Base-by-base conservation (phyloP, 64 coral and sea anemone species). In the Orbicella faveolata region DNA sequence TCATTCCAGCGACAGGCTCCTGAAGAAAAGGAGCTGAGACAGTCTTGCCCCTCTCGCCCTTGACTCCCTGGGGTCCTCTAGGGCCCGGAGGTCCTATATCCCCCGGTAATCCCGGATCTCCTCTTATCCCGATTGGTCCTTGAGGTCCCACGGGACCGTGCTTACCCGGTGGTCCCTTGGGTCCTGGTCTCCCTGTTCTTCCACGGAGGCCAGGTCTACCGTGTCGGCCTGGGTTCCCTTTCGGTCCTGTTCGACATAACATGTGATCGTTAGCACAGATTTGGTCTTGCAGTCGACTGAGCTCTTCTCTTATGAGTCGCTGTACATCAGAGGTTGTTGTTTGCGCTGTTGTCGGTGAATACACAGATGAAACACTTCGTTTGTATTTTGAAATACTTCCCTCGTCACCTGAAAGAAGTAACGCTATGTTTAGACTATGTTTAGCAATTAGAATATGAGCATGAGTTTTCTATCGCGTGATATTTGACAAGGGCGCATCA, bases 41-140 rank as follows among this genome's bases (percentile, higher is more conserved):
- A 9, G 66, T 59, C n/a, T 2, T 36, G 23, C 65, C 84, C 52
- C 39, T 30, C 20, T 87, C 84, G 72, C 86, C 86, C 30, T 52
- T 48, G 7, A 15, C 72, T 75, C 85, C 85, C 51, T 21, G 51
- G 25, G 52, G 33, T 11, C 85, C 85, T 74, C 12, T 36, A 12
- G 66, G 59, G n/a, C 84, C 84, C 13, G 66, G 70, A 33, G 14
- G 23, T 75, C 85, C 85, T 19, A 19, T 74, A 19, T 87, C 15
- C 19, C 85, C 85, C 52, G 41, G 67, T 9, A 73, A 25, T 30
- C 85, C 85, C 26, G 72, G 72, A 54, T 55, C 48, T 57, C 87
- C 87, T 36, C 26, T 55, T 25, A 61, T 55, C 36, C 85, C 85
- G 13, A 39, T 35, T 30, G 33, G 74, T 87, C 85, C 85, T 72